phyloP scores from a whole-genome alignment of 1,140 invertebrate genomes.

The Drosophila cardini region DNA sequence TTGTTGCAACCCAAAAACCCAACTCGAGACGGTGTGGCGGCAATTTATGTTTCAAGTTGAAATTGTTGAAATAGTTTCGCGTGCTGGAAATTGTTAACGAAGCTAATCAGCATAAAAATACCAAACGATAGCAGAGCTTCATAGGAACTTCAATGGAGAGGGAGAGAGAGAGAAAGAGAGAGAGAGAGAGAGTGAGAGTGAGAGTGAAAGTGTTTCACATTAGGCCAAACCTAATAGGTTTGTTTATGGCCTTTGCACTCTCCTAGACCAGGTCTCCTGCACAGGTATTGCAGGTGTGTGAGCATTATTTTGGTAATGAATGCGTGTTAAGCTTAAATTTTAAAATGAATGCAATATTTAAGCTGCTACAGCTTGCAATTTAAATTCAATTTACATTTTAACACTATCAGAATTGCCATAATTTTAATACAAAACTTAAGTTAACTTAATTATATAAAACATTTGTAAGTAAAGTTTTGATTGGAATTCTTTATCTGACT shows the following conservation, averaged over 20 bases:
- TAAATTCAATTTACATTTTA: conserved; percentile 29
- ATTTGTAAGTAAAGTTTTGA: too few relatives aligned
- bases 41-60: conserved; percentile 74
- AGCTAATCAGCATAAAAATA: conserved; percentile 80
- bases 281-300: background rate
- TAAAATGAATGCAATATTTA: conserved; percentile 7
- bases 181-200: background rate
- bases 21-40: background rate
- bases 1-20: background rate
- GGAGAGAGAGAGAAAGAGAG: background rate
- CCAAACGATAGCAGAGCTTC: conserved; percentile 36
- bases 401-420: conserved; percentile 4
- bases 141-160: conserved; percentile 1
- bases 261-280: background rate
- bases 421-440: background rate
- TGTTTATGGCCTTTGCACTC: conserved; percentile 40
- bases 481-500: too few relatives aligned
- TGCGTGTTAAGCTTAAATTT: conserved; percentile 26
- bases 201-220: conserved; percentile 64
- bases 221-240: conserved; percentile 46
- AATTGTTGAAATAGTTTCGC: conserved; percentile 80
- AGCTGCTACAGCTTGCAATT: background rate
- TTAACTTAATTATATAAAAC: too few relatives aligned
- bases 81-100: conserved; percentile 78
- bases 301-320: conserved; percentile 16